Evolutionary conservation across 2,113 vertebrate genomes (phyloP).

Genomic region (Prochilodus magdalenae): DNA sequence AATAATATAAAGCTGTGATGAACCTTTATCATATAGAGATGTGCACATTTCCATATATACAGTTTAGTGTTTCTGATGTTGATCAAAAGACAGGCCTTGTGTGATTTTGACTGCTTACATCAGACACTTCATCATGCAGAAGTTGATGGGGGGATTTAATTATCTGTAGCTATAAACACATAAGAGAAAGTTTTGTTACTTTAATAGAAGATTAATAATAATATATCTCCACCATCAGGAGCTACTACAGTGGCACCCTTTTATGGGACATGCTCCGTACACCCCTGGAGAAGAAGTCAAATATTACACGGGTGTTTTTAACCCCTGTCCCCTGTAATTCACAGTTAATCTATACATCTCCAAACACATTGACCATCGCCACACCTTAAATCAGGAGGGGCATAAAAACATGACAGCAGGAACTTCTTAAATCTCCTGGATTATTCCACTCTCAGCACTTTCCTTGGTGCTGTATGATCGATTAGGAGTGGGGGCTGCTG

Average conservation of each 20-base stretch:
- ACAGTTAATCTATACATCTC: constrained; percentile 41
- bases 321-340: constrained; percentile 28
- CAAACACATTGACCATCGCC: constrained; percentile 2
- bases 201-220: background rate
- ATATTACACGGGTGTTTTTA: constrained; percentile 22
- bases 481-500: constrained; percentile 47
- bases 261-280: background rate
- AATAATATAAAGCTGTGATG: no score
- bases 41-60: no score
- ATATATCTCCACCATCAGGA: background rate
- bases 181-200: background rate
- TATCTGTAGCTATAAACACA: background rate
- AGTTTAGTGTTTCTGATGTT: no score
- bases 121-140: no score
- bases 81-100: no score
- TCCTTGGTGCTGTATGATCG: constrained; percentile 48
- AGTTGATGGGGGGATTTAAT: no score
- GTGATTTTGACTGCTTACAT: no score
- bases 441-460: constrained; percentile 58
- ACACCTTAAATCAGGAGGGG: constrained; percentile 38
- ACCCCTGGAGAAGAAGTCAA: background rate
- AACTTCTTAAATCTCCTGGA: constrained; percentile 58
- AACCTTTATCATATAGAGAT: no score
- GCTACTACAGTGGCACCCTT: background rate
- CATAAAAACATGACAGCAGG: constrained; percentile 53